phyloP scores from a whole-genome alignment of 2,797 vertebrate species.

The Ctenopoma multispine region DNA sequence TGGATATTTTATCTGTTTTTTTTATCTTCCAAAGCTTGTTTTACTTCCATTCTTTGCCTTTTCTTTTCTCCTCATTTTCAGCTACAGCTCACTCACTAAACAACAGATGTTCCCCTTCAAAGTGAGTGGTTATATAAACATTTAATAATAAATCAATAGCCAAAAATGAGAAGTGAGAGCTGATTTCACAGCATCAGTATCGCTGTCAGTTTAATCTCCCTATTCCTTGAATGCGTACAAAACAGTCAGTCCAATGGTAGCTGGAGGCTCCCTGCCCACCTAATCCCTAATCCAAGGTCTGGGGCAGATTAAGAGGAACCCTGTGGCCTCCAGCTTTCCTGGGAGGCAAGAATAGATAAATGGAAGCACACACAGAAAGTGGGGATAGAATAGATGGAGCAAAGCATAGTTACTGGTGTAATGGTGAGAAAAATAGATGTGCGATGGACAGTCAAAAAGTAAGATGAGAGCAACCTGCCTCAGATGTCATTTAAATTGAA shows the following conservation, averaged over 20 bases:
- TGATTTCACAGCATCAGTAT: constrained; percentile 59
- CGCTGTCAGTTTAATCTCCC: constrained; percentile 66
- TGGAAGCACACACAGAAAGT: constrained; percentile 10
- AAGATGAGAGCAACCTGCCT: constrained; percentile 3
- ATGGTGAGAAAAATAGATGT: constrained; percentile 3
- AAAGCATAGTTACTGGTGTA: constrained; percentile 6
- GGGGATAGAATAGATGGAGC: constrained; percentile 26
- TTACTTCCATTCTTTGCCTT: constrained; percentile 13
- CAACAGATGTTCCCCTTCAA: constrained; percentile 30
- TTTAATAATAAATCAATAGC: constrained; percentile 62
- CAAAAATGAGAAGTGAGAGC: constrained; percentile 29
- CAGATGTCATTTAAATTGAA: neutral
- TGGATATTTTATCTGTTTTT: constrained; percentile 8
- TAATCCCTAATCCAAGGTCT: constrained; percentile 81
- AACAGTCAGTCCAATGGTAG: constrained; percentile 55
- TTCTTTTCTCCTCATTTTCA: constrained; percentile 38
- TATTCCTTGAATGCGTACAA: constrained; percentile 68
- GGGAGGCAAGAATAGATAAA: constrained; percentile 37
- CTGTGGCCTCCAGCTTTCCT: constrained; percentile 45
- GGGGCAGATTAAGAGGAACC: constrained; percentile 74
- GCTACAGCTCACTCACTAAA: constrained; percentile 13
- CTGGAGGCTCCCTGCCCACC: constrained; percentile 41
- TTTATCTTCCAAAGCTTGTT: neutral
- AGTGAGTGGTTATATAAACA: constrained; percentile 53
- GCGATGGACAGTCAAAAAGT: neutral